Base-by-base conservation (phyloP, 1,140 invertebrate genomes). In the Scaptomyza graminum region DNA sequence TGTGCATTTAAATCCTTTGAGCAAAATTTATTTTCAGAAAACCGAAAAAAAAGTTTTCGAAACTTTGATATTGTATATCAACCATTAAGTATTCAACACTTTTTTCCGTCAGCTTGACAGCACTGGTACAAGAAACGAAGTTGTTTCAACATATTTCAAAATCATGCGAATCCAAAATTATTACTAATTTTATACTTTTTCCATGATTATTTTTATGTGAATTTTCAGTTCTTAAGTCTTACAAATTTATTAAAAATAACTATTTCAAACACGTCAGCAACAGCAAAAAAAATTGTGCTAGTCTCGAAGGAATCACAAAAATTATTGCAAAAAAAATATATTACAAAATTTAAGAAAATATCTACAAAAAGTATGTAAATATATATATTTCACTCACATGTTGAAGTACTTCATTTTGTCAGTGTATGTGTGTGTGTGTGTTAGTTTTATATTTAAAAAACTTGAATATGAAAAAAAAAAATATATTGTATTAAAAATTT, bases 331-430 rank as follows among this genome's bases (percentile, higher is more conserved):
- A 57, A 44, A 55, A 63, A 55, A n/a, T n/a, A n/a, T n/a, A n/a
- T n/a, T n/a, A n/a, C n/a, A n/a, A n/a, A 56, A 28, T 16, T 37
- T 4, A 13, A 59, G 15, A 56, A 52, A 65, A 22, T 4, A 22
- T 22, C 52, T 64, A 68, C 68, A 64, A 76, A 60, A 61, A 56
- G 5, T 34, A 67, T 60, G 37, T 46, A 43, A 68, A 47, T 31
- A 70, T 43, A 61, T 59, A 74, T 60, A 15, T 50, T 15, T 69
- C 89, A 90, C 89, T 90, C 89, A 90, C 89, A 90, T 90, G 79
- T 90, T 90, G 52, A 90, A 90, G 89, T 78, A 90, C 77, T 90
- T 90, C 89, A 90, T 90, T 90, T 90, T 90, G 65, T 79, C 41
- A 54, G 13, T 63, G 18, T 69, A n/a, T 75, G 55, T 81, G 39